phyloP scores from a whole-genome alignment of 2,888 invertebrate species.

The Agrilus biguttatus region DNA sequence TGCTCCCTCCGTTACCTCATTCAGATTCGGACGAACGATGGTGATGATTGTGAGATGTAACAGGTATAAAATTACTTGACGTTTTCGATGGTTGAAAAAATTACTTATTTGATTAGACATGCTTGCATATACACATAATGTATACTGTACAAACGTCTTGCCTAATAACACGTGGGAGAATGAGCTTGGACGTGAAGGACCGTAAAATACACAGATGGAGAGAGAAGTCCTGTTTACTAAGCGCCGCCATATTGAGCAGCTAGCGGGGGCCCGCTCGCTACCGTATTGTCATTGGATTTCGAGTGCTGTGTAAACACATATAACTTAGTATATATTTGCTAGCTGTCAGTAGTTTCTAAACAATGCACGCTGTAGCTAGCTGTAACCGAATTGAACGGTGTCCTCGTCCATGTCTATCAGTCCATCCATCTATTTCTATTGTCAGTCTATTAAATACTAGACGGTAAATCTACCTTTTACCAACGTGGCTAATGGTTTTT shows the following conservation, averaged over 20 bases:
- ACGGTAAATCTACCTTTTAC: constrained; percentile 3
- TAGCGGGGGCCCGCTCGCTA: constrained; percentile 20
- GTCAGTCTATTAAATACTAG: too few species aligned
- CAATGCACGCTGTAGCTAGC: constrained; percentile 1
- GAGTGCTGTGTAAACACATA: constrained; percentile 31
- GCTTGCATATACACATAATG: too few species aligned
- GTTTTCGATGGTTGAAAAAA: too few species aligned
- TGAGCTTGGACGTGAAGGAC: neutral
- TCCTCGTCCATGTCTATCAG: too few species aligned
- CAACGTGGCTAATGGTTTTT: constrained; percentile 8
- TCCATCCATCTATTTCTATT: too few species aligned
- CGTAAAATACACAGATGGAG: neutral
- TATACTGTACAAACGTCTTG: neutral
- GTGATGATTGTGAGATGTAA: too few species aligned
- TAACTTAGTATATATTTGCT: constrained; percentile 30
- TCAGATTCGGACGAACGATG: too few species aligned
- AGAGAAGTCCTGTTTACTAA: constrained; percentile 10
- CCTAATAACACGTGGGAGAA: neutral
- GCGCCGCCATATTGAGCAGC: constrained; percentile 15
- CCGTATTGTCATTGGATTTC: constrained; percentile 34
- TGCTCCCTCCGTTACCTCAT: too few species aligned
- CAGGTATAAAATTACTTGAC: too few species aligned
- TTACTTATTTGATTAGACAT: too few species aligned
- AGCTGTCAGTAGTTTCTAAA: constrained; percentile 24
- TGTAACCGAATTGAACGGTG: too few species aligned